phyloP scores from a whole-genome alignment of 2,888 invertebrate genomes.

The Oxyteleia sp. region DNA sequence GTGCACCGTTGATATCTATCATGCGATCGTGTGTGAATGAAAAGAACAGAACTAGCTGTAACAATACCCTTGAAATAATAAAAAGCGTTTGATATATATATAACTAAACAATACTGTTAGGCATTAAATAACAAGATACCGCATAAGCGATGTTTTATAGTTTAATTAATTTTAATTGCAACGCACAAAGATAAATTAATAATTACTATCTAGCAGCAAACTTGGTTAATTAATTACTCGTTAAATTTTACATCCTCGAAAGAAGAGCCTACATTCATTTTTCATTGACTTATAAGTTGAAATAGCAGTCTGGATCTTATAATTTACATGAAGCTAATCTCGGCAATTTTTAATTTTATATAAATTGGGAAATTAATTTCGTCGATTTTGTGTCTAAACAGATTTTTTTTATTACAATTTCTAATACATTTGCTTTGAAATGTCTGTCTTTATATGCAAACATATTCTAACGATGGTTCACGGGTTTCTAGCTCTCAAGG shows the following conservation, averaged over 20 bases:
- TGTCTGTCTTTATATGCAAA: no score
- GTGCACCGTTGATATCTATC: slow-evolving; percentile 21
- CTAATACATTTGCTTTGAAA: no score
- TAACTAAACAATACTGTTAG: slow-evolving; percentile 48
- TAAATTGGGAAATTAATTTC: no score
- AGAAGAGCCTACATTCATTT: no score
- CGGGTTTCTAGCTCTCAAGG: no score
- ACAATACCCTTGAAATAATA: slow-evolving; percentile 36
- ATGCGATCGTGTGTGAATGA: slow-evolving; percentile 46
- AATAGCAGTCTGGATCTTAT: no score
- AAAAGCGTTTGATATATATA: slow-evolving; percentile 31
- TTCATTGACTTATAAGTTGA: slow-evolving; percentile 9
- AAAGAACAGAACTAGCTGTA: slow-evolving; percentile 18
- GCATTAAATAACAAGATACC: slow-evolving; percentile 52
- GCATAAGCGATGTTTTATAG: slow-evolving; percentile 59
- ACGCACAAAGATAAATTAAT: slow-evolving; percentile 43
- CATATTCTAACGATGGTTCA: no score
- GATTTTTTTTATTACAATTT: no score
- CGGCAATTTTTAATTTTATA: no score
- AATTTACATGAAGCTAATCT: no score
- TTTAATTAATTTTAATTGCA: slow-evolving; percentile 65
- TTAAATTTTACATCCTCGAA: slow-evolving; percentile 5
- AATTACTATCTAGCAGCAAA: slow-evolving; percentile 28
- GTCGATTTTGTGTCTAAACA: no score
- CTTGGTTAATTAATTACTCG: slow-evolving; percentile 49